phyloP scores from a whole-genome alignment of 2,888 invertebrate species.

The Calameuta idolon region DNA sequence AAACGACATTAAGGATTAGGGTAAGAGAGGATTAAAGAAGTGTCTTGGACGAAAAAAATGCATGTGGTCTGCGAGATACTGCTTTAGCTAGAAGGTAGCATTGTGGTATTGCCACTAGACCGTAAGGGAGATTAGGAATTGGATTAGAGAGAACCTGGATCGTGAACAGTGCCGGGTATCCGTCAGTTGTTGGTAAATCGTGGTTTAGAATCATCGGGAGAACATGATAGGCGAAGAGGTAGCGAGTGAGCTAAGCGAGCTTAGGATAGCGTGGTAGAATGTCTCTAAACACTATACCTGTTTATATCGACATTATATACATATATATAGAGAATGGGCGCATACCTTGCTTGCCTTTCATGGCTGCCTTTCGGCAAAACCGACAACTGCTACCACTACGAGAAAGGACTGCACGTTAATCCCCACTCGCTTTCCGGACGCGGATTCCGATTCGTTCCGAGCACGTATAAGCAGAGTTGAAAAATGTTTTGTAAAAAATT shows the following conservation, averaged over 20 bases:
- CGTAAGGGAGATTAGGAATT: slow-evolving; percentile 42
- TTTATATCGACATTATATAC: slow-evolving; percentile 15
- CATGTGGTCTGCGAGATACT: slow-evolving; percentile 18
- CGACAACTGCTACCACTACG: not conserved
- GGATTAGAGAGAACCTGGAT: slow-evolving; percentile 43
- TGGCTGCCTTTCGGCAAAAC: not conserved
- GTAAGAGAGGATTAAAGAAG: slow-evolving; percentile 40
- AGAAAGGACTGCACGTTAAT: not conserved
- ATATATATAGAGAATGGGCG: not conserved
- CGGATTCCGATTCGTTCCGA: not conserved
- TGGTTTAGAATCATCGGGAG: slow-evolving; percentile 73
- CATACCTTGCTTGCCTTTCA: slow-evolving; percentile 13
- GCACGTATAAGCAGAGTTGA: not conserved
- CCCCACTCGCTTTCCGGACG: not conserved
- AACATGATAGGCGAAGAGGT: slow-evolving; percentile 66
- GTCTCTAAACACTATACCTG: slow-evolving; percentile 63
- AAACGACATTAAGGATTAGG: slow-evolving; percentile 44
- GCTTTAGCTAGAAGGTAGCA: slow-evolving; percentile 1
- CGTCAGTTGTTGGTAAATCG: slow-evolving; percentile 76
- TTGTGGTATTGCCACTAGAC: slow-evolving; percentile 7
- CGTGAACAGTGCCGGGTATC: slow-evolving; percentile 46
- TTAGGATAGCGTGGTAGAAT: slow-evolving; percentile 63
- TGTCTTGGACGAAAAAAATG: slow-evolving; percentile 20
- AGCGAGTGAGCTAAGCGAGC: slow-evolving; percentile 61
- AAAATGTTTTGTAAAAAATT: not conserved